Base-by-base conservation (phyloP, 2,888 invertebrate species). In the Amblyteles armatorius region DNA sequence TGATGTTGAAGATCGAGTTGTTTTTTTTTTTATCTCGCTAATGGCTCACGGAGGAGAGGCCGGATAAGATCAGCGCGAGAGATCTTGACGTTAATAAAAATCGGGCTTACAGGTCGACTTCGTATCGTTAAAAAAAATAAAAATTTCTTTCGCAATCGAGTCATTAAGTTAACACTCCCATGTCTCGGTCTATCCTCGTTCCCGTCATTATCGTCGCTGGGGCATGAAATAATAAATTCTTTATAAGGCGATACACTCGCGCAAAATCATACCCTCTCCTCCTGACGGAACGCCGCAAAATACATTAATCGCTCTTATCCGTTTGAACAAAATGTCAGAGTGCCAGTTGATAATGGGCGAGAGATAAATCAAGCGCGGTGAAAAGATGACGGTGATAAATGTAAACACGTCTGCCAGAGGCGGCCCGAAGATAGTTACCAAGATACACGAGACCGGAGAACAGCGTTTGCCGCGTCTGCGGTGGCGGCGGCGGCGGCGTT, bases 381-480 rank as follows among this genome's bases (percentile, higher is more conserved):
- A 93, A 93, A 93, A 93, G 93, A 93, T 93, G 93, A 93, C 93
- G 92, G 92, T 93, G 93, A 93, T 93, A 93, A 93, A 93, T 93
- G 93, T 91, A 92, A 93, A 92, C 92, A 92, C 92, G 91, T 90
- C 89, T 88, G 87, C 87, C 87, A 63, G 79, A 88, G 88, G 88
- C 89, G 85, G 85, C 87, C 85, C 85, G 87, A 78, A 85, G 83
- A 87, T 87, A 87, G 87, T 87, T 87, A 82, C 84, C 65, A 73
- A 85, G 82, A 84, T 79, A 81, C 76, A 82, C 71, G 73, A 74
- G 78, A 69, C 67, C 55, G 76, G 71, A 82, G 85, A 83, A 72
- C 76, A 78, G 67, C 63, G 71, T 81, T 57, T 50, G 77, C 81
- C 68, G 63, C 72, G 73, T 22, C 57, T 57, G 57, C 60, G 71